A percentile compares a stretch with the other conserved stretches of the same genome.
phyloP scores from a whole-genome alignment of 2,888 invertebrate species.

The Lamproptera curius region DNA sequence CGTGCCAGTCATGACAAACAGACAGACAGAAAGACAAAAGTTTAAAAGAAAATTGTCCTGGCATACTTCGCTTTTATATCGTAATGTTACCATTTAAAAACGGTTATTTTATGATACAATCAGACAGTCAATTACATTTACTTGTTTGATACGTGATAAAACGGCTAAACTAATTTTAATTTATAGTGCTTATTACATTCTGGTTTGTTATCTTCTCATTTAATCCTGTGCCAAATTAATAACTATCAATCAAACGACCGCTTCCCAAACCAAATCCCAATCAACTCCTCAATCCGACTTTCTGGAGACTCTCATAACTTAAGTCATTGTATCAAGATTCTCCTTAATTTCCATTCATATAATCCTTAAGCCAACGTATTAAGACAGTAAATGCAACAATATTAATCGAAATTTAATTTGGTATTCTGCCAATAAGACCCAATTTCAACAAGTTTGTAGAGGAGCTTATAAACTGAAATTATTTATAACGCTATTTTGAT shows the following conservation, averaged over 20 bases:
- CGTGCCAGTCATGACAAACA: too few species aligned
- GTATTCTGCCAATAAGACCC: constrained; percentile 3
- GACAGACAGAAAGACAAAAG: too few species aligned
- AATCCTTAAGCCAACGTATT: not conserved
- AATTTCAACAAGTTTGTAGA: constrained; percentile 8
- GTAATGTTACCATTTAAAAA: too few species aligned
- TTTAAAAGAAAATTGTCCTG: too few species aligned
- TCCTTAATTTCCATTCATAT: not conserved
- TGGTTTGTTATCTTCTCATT: too few species aligned
- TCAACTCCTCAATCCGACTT: constrained; percentile 34
- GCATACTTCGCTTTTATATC: too few species aligned
- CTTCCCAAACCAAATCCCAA: constrained; percentile 34
- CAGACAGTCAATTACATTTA: too few species aligned
- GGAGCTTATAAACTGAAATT: constrained; percentile 16
- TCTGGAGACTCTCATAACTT: constrained; percentile 40
- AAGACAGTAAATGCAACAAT: not conserved
- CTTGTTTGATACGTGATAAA: too few species aligned
- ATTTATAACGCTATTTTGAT: constrained; percentile 12
- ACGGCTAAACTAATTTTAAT: too few species aligned
- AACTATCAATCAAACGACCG: constrained; percentile 20
- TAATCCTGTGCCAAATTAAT: constrained; percentile 11
- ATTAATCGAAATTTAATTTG: not conserved
- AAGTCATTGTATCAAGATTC: constrained; percentile 26
- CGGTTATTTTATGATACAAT: too few species aligned
- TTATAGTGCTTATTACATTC: too few species aligned